Conservation (phyloP, 2,888 invertebrate species). For the Loripinus fragilis region DNA sequence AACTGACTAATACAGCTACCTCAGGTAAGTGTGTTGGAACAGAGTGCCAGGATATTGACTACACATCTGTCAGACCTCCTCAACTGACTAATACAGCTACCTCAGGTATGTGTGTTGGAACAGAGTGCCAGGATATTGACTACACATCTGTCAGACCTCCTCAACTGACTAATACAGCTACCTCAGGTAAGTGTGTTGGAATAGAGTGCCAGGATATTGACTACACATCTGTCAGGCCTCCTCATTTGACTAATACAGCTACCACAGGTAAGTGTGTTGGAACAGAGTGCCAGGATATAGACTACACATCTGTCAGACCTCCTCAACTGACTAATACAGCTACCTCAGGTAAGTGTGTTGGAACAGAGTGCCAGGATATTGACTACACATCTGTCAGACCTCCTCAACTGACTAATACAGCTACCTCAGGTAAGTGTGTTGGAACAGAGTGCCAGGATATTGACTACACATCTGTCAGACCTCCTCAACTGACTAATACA, state of each 20-base stretch:
- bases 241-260: constrained; percentile 67
- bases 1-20: constrained; percentile 65
- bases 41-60: constrained; percentile 75
- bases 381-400: too few relatives aligned
- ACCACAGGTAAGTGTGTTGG: constrained; percentile 69
- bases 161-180: too few relatives aligned
- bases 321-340: constrained; percentile 69
- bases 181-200: too few relatives aligned
- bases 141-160: too few relatives aligned
- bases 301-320: constrained; percentile 78
- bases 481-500: too few relatives aligned
- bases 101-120: too few relatives aligned
- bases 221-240: constrained; percentile 78
- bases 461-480: too few relatives aligned
- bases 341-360: constrained; percentile 68
- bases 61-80: constrained; percentile 78
- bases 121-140: too few relatives aligned
- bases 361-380: too few relatives aligned
- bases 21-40: constrained; percentile 69
- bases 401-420: too few relatives aligned
- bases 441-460: too few relatives aligned
- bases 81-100: constrained; percentile 65
- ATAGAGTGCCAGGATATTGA: constrained; percentile 74
- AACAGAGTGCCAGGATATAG: constrained; percentile 73
- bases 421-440: too few relatives aligned